Evolutionary conservation across 2,888 invertebrate genomes (phyloP).

Genomic region (Apoda limacodes): DNA sequence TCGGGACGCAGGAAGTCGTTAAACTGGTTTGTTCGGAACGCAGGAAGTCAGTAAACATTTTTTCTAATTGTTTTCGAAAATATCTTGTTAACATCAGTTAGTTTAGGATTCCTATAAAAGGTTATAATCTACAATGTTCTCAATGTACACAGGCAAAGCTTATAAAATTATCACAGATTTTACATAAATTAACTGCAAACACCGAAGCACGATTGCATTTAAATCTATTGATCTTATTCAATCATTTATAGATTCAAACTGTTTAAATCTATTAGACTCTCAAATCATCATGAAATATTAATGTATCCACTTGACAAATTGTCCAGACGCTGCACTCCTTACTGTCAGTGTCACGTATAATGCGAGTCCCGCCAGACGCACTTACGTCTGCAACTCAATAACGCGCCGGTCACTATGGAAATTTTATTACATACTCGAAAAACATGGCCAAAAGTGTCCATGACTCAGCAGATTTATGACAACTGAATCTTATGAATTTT

Average conservation of each 20-base stretch:
- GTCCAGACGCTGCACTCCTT: constrained; percentile 45
- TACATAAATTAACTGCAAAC: too few species aligned
- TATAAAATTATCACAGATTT: too few species aligned
- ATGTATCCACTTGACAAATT: constrained; percentile 49
- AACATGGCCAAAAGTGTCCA: constrained; percentile 26
- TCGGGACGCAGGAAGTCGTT: too few species aligned
- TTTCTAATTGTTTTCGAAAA: too few species aligned
- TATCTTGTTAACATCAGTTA: too few species aligned
- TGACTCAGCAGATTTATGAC: constrained; percentile 38
- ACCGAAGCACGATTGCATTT: too few species aligned
- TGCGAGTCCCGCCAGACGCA: constrained; percentile 21
- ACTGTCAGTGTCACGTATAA: constrained; percentile 41
- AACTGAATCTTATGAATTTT: constrained; percentile 36
- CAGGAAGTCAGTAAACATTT: too few species aligned
- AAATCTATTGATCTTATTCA: too few species aligned
- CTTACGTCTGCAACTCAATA: constrained; percentile 37
- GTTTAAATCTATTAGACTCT: constrained; percentile 14
- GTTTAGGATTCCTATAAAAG: too few species aligned
- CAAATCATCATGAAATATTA: constrained; percentile 38
- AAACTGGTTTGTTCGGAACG: too few species aligned
- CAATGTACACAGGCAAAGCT: too few species aligned
- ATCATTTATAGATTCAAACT: constrained; percentile 18
- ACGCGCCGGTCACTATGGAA: constrained; percentile 29
- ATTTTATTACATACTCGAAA: constrained; percentile 34
- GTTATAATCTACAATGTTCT: too few species aligned